A percentile compares a stretch with the other conserved stretches of the same genome.
These are phyloP conservation scores for Gymnopithys bicolor DNA, from an alignment of 2,797 vertebrate species.

Conservation along the genomic window DNA sequence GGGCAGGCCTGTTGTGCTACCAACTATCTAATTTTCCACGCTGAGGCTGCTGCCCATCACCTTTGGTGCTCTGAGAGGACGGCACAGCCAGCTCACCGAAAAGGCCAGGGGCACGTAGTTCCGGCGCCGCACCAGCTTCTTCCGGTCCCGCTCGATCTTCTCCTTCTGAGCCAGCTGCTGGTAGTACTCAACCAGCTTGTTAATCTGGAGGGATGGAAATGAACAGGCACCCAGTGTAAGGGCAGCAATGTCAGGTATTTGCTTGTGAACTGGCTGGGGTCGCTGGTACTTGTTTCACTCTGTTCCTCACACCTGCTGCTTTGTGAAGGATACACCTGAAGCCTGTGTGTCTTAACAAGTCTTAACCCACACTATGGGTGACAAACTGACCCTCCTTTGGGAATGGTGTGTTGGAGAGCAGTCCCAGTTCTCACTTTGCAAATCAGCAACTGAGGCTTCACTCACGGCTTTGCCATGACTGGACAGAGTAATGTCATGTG, in stretches of 20 bases:
- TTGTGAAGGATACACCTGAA: background rate
- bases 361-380: rapidly evolving
- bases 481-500: rapidly evolving
- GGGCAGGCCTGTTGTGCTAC: background rate
- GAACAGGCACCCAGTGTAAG: background rate
- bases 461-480: rapidly evolving
- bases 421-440: background rate
- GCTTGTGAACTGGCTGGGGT: background rate
- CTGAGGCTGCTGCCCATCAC: background rate
- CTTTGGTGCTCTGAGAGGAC: background rate
- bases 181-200: constrained; percentile 97
- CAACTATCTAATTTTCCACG: background rate
- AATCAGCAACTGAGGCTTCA: background rate
- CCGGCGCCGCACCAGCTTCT: constrained; percentile 94
- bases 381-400: background rate
- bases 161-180: constrained; percentile 97
- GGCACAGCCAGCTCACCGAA: constrained; percentile 83
- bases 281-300: background rate
- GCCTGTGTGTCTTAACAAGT: background rate
- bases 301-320: background rate
- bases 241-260: background rate
- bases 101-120: constrained; percentile 96
- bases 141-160: constrained; percentile 94
- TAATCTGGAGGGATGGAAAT: constrained; percentile 83
- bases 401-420: background rate